Evolutionary conservation across 2,888 invertebrate species (phyloP), one percentile per base, ranked within the genome.

Genomic region (Agriotes lineatus): DNA sequence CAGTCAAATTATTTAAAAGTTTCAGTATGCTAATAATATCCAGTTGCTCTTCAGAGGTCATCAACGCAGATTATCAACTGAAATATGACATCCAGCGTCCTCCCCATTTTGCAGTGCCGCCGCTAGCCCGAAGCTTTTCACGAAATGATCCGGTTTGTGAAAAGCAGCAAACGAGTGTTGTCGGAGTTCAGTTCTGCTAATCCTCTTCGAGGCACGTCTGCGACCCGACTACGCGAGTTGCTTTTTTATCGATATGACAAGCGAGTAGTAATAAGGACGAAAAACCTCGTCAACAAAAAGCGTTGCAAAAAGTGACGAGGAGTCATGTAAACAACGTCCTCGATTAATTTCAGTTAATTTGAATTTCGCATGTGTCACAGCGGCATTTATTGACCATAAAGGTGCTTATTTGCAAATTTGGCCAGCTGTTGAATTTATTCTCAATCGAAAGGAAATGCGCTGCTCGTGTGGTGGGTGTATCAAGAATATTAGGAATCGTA

Each of bases 111-210:
- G 30, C 16, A 14, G 9, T 6, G 7, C 16, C 45, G 50, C 25
- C 30, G 10, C 50, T 50, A 50, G 14, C 30, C 25, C 6, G 14
- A 16, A 5, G 33, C 5, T 33, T 52, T 48, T 52, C 33, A 33
- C 33, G 33, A 52, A 52, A 35, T 19, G 35, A 48, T 52, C 33
- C 33, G 6, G 48, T 52, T 19, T 52, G 18, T 52, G 35, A 52
- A 52, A 52, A 16, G 52, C 30, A 52, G 22, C 16, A 35, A 33
- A 52, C n/a, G 33, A 14, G 33, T 33, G 33, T 33, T 33, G 10
- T 1, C 14, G 10, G 2, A 25, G 10, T 9, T 52, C 18, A 35
- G 52, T n/a, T 10, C 14, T 52, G 50, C 18, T 52, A 52, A 52
- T 52, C 52, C 25, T 50, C n/a, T 30, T 50, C 50, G 12, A 16